Conservation (phyloP, 1,140 invertebrate species). For the Nasonia vitripennis region DNA sequence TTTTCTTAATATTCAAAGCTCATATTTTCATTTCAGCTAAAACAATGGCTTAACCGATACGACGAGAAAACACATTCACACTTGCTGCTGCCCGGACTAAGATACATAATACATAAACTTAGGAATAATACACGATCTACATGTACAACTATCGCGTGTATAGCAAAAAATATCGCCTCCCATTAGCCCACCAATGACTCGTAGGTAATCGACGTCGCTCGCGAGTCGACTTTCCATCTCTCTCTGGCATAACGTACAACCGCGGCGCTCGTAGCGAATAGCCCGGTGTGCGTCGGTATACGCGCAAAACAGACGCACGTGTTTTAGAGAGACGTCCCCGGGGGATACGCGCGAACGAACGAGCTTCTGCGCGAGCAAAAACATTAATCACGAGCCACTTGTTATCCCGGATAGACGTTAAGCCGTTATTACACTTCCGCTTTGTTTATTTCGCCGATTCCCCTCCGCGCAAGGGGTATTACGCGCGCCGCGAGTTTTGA, state of each 20-base stretch:
- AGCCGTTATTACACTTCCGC: conserved; percentile 63
- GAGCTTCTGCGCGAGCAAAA: conserved; percentile 64
- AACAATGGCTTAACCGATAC: neutral
- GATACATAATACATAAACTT: neutral
- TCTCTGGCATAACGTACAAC: neutral
- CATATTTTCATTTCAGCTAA: neutral
- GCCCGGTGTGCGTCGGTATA: neutral
- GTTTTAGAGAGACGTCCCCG: conserved; percentile 58
- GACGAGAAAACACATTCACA: too few relatives aligned
- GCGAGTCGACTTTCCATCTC: neutral
- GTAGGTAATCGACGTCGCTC: neutral
- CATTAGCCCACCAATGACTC: too few relatives aligned
- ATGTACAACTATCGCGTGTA: too few relatives aligned
- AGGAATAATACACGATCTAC: too few relatives aligned
- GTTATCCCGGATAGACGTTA: conserved; percentile 62
- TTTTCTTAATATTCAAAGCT: neutral
- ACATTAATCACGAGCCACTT: conserved; percentile 69
- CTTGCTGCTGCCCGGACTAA: neutral
- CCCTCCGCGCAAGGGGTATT: neutral
- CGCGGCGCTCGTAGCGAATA: neutral
- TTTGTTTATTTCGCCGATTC: conserved; percentile 43
- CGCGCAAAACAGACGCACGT: conserved; percentile 54
- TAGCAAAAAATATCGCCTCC: too few relatives aligned
- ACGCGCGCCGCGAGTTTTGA: neutral
- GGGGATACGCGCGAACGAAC: conserved; percentile 56